Conservation (phyloP, 2,797 vertebrate genomes). For the Scolopax bukidnonensis region DNA sequence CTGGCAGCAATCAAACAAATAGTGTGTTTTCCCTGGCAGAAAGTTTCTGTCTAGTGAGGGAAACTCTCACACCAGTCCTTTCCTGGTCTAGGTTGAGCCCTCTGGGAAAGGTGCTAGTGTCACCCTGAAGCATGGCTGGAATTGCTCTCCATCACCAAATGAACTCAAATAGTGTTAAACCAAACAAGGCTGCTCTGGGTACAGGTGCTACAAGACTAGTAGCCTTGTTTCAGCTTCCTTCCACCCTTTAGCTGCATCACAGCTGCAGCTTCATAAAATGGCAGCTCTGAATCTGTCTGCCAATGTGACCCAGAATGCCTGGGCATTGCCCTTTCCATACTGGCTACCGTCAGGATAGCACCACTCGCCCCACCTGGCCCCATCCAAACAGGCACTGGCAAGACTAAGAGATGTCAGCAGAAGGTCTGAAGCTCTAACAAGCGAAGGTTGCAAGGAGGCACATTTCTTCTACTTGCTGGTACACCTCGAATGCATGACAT, state of each 20-base stretch:
- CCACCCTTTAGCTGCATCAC: neutral
- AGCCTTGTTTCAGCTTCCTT: neutral
- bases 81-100: neutral
- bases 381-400: neutral
- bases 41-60: neutral
- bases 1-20: neutral
- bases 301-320: rapidly evolving
- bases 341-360: neutral
- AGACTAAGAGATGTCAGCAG: neutral
- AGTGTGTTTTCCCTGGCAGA: neutral
- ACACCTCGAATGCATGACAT: neutral
- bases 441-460: neutral
- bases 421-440: neutral
- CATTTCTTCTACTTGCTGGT: neutral
- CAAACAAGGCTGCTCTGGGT: no score
- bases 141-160: neutral
- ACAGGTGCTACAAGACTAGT: neutral
- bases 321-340: neutral
- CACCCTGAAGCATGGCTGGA: neutral
- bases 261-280: neutral
- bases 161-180: neutral
- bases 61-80: neutral
- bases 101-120: neutral
- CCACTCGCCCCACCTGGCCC: neutral
- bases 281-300: neutral